A percentile compares a stretch with the other conserved stretches of the same genome.
Evolutionary conservation across 2,888 invertebrate species (phyloP).

Genomic region (Platerodrilus igneus): DNA sequence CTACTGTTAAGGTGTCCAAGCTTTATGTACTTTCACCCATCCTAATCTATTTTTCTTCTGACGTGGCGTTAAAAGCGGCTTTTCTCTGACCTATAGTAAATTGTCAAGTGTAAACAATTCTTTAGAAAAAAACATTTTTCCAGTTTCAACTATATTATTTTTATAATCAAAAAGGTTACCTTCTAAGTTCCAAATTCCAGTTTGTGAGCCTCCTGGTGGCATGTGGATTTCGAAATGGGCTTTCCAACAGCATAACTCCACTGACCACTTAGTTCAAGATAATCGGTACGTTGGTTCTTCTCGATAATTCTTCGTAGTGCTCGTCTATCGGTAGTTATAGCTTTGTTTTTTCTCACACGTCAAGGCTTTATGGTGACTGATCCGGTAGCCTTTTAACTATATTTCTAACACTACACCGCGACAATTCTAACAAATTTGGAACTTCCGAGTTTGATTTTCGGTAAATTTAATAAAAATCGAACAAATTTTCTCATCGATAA

Average conservation of each 20-base stretch:
- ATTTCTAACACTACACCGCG: no score
- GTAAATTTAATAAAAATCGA: no score
- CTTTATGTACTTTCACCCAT: slow-evolving; percentile 4
- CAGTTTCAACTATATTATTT: no score
- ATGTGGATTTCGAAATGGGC: neutral
- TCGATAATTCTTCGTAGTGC: neutral
- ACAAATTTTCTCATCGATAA: no score
- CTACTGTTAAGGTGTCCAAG: slow-evolving; percentile 7
- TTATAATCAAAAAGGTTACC: no score
- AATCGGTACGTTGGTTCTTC: neutral
- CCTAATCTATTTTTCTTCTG: slow-evolving; percentile 5
- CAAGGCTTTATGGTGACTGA: no score
- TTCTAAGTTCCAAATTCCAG: slow-evolving; percentile 2
- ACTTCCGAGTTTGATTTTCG: no score
- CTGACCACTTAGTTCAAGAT: neutral
- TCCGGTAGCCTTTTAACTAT: no score
- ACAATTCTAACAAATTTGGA: no score
- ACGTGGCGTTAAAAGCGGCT: neutral
- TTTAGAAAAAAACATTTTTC: no score
- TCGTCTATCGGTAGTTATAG: slow-evolving; percentile 2
- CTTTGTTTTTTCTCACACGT: no score
- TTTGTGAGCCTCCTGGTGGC: slow-evolving; percentile 3
- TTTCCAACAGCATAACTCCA: slow-evolving; percentile 5
- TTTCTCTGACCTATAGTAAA: slow-evolving; percentile 2
- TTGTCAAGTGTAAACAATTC: no score